Evolutionary conservation across 2,113 vertebrate genomes (phyloP), one percentile per base, ranked within the genome.

Genomic region (Herpetotheres cachinnans): DNA sequence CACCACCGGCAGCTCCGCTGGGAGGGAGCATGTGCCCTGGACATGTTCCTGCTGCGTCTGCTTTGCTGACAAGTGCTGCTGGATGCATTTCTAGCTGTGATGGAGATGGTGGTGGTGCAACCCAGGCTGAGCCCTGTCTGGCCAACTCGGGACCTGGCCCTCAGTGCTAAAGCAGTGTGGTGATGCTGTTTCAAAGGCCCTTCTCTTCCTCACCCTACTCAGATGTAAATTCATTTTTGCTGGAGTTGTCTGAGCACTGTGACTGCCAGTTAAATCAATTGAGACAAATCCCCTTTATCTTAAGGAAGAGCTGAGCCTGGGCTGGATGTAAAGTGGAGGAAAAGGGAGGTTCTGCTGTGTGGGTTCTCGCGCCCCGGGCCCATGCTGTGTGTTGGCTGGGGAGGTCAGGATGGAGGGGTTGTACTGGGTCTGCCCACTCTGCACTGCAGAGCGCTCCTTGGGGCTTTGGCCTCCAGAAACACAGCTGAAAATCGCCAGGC

Each of bases 391-490:
- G 1, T 26, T 3, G 13, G 40, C 65, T 40, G 67, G 26, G 32
- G 13, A 0, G 2, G 13, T 52, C 26, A 34, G 81, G 40, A 38
- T 1, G 10, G 36, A 0, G 4, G 3, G 30, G 40, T 72, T 29
- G 40, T 44, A 40, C 52, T 16, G n/a, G n/a, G 26, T 32, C 55
- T 49, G 56, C 34, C 26, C 0, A 3, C 36, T 47, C 14, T 10
- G 9, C 46, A 22, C 29, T 1, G 1, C 1, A 8, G 26, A 32
- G 32, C 2, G 0, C 9, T 46, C 15, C 38, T 47, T 1, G 3
- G 7, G 29, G 29, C 32, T 73, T 44, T 3, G 20, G 50, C 50
- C 27, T 55, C 34, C 2, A 22, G 61, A n/a, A 91, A 25, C 3
- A 3, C 52, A 65, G 74, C 85, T 69, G 62, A 74, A 71, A 16